A percentile compares a stretch with the other conserved stretches of the same genome.
Evolutionary conservation across 92 coral and sea anemone species (phyloP).

Genomic region (Montipora capitata): DNA sequence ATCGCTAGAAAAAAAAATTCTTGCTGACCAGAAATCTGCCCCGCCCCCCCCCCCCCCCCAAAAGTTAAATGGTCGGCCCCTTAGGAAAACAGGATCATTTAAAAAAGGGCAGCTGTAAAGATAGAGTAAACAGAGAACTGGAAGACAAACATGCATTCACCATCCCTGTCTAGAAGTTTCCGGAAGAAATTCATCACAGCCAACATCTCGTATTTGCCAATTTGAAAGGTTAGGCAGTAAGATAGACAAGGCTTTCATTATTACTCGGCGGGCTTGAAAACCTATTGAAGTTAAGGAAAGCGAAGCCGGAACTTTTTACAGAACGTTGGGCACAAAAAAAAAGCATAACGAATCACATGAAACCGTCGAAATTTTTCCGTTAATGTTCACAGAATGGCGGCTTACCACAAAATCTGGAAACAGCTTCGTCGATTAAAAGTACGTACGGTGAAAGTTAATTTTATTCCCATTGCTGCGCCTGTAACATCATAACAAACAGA

Average conservation of each 20-base stretch:
- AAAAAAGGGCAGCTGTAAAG: conserved; percentile 32
- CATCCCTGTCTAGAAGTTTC: conserved; percentile 23
- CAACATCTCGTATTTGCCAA: conserved; percentile 4
- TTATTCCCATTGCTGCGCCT: no score
- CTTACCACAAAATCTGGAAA: conserved; percentile 60
- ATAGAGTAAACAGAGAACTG: neutral
- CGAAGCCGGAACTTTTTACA: neutral
- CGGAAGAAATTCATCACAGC: conserved; percentile 38
- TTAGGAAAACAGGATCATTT: neutral
- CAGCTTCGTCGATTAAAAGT: conserved; percentile 38
- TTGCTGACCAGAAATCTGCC: no score
- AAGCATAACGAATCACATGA: neutral
- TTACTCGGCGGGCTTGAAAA: no score
- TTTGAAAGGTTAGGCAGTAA: conserved; percentile 1
- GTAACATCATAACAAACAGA: no score
- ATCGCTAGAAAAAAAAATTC: no score
- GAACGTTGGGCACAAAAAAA: neutral
- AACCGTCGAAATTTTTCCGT: neutral
- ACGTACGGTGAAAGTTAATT: conserved; percentile 12
- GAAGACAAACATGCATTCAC: conserved; percentile 1
- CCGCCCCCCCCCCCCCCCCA: no score
- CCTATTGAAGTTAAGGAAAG: neutral
- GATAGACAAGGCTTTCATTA: neutral
- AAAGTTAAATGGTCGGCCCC: no score
- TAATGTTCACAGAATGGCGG: conserved; percentile 15